Evolutionary conservation across 2,797 vertebrate genomes (phyloP), one percentile per base, ranked within the genome.

Genomic region (Notamacropus eugenii): DNA sequence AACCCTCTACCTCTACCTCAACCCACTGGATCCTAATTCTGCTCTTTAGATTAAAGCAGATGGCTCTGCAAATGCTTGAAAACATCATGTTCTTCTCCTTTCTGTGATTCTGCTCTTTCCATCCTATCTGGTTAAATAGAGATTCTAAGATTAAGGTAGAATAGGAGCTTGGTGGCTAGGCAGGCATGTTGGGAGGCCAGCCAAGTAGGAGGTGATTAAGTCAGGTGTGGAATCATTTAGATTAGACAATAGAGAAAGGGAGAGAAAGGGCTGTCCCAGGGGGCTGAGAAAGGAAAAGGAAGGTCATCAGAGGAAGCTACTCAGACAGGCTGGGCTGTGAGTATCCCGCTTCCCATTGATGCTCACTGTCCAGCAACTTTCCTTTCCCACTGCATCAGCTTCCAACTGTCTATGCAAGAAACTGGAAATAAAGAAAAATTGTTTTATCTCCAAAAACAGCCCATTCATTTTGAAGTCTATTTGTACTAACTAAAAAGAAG

Each of bases 301-400:
- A 96, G 95, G 97, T 97, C 96, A 97, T 67, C 95, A 96, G 93
- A 93, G 92, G 74, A 94, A 97, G 93, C 96, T 82, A 31, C 82
- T 87, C 0, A 4, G 74, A 91, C 62, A 14, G 54, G 10, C 93
- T 92, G 62, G 87, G 50, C 92, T 96, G 91, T 27, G 55, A 96
- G 62, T 54, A 96, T 98, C 97, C 95, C 96, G 95, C 96, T 98
- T 97, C 96, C 90, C 82, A 57, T 40, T 55, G 91, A 96, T 50
- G 62, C 16, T 93, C 93, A 93, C 3, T 91, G 62, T 94, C 82
- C 56, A 93, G 91, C 59, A 91, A 96, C 93, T 96, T 91, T 97
- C 93, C 91, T 95, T 93, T 57, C 74, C 57, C 34, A 59, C 54
- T 62, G 92, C 52, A 92, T 92, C 74, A 82, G 95, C 93, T 94